A percentile compares a stretch with the other conserved stretches of the same genome.
Conservation (phyloP, 2,113 vertebrate genomes). For the Amblyornis subalaris region DNA sequence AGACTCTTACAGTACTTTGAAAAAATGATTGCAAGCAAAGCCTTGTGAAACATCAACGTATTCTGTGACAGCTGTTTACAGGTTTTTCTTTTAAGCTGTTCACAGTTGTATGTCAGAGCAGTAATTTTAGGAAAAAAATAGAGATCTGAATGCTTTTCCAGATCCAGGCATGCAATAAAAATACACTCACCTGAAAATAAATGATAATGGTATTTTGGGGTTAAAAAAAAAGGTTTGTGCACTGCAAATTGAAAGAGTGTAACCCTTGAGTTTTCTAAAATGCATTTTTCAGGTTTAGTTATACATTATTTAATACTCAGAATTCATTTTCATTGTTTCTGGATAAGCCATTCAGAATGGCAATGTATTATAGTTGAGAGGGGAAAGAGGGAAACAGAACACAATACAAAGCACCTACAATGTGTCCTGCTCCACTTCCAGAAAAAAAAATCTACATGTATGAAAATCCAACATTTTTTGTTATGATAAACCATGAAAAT, state of each 20-base stretch:
- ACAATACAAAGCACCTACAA: not conserved
- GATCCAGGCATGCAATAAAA: not conserved
- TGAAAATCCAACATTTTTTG: not conserved
- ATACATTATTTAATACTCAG: conserved; percentile 26
- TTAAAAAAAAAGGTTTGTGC: not conserved
- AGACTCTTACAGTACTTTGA: not conserved
- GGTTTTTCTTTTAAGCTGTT: conserved; percentile 27
- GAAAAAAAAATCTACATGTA: not conserved
- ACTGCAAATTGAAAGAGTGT: not conserved
- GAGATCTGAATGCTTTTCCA: not conserved
- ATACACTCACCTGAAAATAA: conserved; percentile 2
- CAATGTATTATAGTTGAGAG: not conserved
- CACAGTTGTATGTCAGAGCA: not conserved
- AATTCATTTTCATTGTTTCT: conserved; percentile 1
- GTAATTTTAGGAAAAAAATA: not conserved
- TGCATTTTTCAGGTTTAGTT: conserved; percentile 22
- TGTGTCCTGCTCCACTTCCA: not conserved
- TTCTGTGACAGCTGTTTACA: conserved; percentile 49
- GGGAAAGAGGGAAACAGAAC: not conserved
- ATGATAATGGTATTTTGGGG: not conserved
- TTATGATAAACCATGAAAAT: not conserved
- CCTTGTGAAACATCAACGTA: not conserved
- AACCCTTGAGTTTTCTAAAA: not conserved
- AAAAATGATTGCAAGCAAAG: conserved; percentile 42
- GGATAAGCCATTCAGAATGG: not conserved